Evolutionary conservation across 2,113 vertebrate species (phyloP).

Genomic region (Arothron firmamentum): DNA sequence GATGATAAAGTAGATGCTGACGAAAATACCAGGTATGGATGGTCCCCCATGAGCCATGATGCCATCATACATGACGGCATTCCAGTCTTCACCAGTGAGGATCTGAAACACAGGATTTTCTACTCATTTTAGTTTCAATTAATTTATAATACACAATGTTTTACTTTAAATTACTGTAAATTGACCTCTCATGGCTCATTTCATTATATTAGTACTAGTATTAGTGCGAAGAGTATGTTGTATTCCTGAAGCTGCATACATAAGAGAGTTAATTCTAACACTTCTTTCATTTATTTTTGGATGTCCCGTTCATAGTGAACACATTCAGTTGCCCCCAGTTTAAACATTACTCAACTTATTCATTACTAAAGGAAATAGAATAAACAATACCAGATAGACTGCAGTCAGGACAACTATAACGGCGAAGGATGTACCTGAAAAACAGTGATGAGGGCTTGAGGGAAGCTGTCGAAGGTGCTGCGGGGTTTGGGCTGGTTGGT

Average conservation of each 20-base stretch:
- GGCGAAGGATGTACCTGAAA: constrained; percentile 79
- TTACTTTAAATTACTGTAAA: not conserved
- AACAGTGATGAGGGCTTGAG: constrained; percentile 91
- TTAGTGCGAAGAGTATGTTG: too few species aligned
- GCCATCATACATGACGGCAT: constrained; percentile 88
- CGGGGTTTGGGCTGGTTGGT: constrained; percentile 79
- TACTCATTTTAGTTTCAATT: not conserved
- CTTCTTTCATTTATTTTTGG: too few species aligned
- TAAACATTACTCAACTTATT: too few species aligned
- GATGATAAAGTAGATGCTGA: constrained; percentile 92
- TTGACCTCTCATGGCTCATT: too few species aligned
- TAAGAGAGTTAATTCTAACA: too few species aligned
- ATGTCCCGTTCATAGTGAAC: too few species aligned
- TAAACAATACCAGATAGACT: too few species aligned
- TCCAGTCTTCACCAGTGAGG: constrained; percentile 91
- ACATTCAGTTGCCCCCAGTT: too few species aligned
- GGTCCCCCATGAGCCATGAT: constrained; percentile 89
- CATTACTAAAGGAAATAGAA: too few species aligned
- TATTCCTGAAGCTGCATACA: too few species aligned
- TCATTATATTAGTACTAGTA: too few species aligned
- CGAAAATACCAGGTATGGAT: constrained; percentile 82
- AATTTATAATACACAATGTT: not conserved
- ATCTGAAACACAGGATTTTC: constrained; percentile 67
- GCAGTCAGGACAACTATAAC: too few species aligned
- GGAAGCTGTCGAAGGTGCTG: constrained; percentile 92